Percentiles rank a stretch among this genome's conserved stretches.
Evolutionary conservation across 2,113 vertebrate genomes (phyloP).

Genomic region (Cyprinodon tularosa): DNA sequence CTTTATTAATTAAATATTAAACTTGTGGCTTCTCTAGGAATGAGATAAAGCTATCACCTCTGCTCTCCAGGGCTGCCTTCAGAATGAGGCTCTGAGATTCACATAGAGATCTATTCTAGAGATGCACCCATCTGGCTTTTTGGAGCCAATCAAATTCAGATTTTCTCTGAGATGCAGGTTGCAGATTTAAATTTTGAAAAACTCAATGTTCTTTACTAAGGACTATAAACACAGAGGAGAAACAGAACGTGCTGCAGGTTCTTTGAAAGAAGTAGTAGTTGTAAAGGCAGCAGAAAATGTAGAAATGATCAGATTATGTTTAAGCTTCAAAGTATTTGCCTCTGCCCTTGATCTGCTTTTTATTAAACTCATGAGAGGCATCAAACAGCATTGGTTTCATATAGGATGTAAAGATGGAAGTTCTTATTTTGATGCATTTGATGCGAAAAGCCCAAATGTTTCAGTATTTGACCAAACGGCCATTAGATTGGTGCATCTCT

Average conservation of each 20-base stretch:
- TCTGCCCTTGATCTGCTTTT: not conserved
- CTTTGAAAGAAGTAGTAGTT: not conserved
- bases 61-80: constrained; percentile 55
- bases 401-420: not conserved
- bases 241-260: constrained; percentile 11
- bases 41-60: constrained; percentile 71
- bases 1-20: constrained; percentile 78
- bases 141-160: not conserved
- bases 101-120: constrained; percentile 47
- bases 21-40: constrained; percentile 57
- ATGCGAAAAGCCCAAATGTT: not conserved
- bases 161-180: not conserved
- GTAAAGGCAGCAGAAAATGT: not conserved
- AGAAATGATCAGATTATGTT: not conserved
- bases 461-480: not conserved
- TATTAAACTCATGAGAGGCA: not conserved
- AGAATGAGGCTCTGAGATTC: constrained; percentile 45
- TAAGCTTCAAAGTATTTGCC: not conserved
- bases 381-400: not conserved
- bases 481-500: not conserved
- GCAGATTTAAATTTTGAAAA: not conserved
- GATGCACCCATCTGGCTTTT: constrained; percentile 1
- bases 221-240: constrained; percentile 26
- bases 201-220: not conserved
- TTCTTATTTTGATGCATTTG: not conserved